Evolutionary conservation across 2,888 invertebrate species (phyloP).

Genomic region (Caradrina clavipalpis): DNA sequence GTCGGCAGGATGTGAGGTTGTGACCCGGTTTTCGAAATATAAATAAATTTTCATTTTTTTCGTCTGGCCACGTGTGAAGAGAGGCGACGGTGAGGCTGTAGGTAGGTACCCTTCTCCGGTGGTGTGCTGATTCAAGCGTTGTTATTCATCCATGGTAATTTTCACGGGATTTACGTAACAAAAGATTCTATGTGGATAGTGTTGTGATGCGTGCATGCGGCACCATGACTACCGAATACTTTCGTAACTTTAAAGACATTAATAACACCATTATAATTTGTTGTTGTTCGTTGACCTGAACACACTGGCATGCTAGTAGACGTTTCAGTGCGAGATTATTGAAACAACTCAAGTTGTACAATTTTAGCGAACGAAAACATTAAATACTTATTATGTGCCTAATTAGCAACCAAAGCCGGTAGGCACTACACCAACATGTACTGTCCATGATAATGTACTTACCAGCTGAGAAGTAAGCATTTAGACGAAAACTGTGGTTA

Average conservation of each 20-base stretch:
- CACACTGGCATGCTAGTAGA: neutral
- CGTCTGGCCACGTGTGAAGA: constrained; percentile 51
- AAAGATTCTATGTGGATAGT: constrained; percentile 68
- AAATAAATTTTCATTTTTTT: constrained; percentile 64
- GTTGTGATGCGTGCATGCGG: constrained; percentile 36
- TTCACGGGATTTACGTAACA: constrained; percentile 62
- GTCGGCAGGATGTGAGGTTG: constrained; percentile 36
- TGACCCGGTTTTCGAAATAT: constrained; percentile 72
- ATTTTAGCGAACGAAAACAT: too few species aligned
- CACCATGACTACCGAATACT: constrained; percentile 33
- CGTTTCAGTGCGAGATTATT: too few species aligned
- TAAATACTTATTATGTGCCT: too few species aligned
- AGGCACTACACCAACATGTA: too few species aligned
- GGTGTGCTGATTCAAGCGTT: constrained; percentile 17
- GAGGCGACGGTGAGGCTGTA: constrained; percentile 4
- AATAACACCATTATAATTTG: constrained; percentile 12
- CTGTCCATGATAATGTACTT: too few species aligned
- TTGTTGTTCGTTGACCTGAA: constrained; percentile 1
- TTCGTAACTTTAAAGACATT: constrained; percentile 24
- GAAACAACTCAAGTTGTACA: too few species aligned
- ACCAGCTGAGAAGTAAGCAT: too few species aligned
- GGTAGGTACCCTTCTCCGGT: constrained; percentile 3
- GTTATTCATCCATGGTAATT: constrained; percentile 42
- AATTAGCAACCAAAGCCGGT: too few species aligned
- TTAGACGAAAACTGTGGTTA: too few species aligned